Base-by-base conservation (phyloP, 2,113 vertebrate species). In the Origma solitaria region DNA sequence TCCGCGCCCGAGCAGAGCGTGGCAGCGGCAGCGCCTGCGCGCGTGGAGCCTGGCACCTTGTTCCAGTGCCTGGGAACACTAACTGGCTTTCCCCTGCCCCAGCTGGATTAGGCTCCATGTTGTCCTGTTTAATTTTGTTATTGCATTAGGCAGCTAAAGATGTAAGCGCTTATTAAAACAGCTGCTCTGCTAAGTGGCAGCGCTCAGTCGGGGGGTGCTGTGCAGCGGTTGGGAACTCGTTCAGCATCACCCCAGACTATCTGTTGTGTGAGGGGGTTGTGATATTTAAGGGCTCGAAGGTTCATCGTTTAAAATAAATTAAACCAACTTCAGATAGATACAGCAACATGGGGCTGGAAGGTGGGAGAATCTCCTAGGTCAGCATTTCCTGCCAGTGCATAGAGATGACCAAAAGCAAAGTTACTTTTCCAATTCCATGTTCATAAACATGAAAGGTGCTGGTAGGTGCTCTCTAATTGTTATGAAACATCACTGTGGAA, bases 61-160 rank as follows among this genome's bases (percentile, higher is more conserved):
- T 82, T 56, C 73, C 70, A 35, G 72, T 2, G 68, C 73, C 70
- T 33, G 64, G 76, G 72, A 93, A 14, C 51, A 3, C 40, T 56
- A 4, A 70, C 35, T 57, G 78, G 35, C 79, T 87, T 87, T 51
- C 35, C 84, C 71, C 35, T 2, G 2, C 38, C 73, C 57, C 0
- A 0, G 5, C 7, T 72, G 93, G 71, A 45, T 92, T 88, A 71
- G 64, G 38, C 50, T 92, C 85, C 53, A 16, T 16, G 83, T 88
- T 94, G 89, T 69, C 90, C 82, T 65, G 53, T 72, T 96, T 82
- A 49, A 81, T 95, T 92, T 86, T 35, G 75, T 79, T 77, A 37
- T 3, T 71, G 71, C 66, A 44, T 93, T 94, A 89, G 86, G 71
- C 91, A 73, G 75, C 85, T 88, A 31, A 82, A 69, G 87, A 62